These are phyloP conservation scores for Apostichopus japonicus DNA, from an alignment of 35 echinoderm and acorn worm species.

Conservation along the genomic window DNA sequence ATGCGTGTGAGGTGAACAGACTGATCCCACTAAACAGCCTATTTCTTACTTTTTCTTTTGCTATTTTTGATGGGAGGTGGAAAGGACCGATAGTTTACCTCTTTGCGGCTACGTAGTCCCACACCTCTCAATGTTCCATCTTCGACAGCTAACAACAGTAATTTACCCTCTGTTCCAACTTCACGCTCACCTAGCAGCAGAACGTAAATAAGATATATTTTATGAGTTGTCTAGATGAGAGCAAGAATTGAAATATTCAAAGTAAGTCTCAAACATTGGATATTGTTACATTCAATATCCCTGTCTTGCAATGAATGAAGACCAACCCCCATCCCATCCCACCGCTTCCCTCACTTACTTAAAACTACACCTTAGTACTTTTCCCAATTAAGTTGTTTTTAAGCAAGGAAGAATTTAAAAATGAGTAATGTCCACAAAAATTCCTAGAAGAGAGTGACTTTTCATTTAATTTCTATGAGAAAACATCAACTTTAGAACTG, in stretches of 20 bases:
- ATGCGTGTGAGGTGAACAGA: no score
- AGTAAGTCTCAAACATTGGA: neutral
- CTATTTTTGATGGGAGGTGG: no score
- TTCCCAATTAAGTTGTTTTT: no score
- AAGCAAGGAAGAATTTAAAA: no score
- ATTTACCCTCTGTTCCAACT: constrained; percentile 83
- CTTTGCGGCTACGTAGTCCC: constrained; percentile 80
- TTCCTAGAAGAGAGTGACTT: no score
- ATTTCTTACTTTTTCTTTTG: no score
- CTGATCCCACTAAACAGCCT: no score
- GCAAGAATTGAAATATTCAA: neutral
- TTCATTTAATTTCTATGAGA: no score
- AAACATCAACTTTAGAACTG: no score
- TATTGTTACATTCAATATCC: neutral
- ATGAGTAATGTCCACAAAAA: no score
- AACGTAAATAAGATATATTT: neutral
- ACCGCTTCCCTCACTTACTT: no score
- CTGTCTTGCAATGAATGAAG: neutral
- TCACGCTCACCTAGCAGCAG: constrained; percentile 76
- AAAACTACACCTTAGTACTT: no score
- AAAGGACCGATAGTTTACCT: constrained; percentile 50
- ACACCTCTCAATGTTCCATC: constrained; percentile 71
- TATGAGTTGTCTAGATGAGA: neutral
- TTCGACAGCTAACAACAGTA: constrained; percentile 86
- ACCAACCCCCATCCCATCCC: neutral